These are phyloP conservation scores for Standfussiana lucernea DNA, from an alignment of 2,888 invertebrate species.

Conservation along the genomic window DNA sequence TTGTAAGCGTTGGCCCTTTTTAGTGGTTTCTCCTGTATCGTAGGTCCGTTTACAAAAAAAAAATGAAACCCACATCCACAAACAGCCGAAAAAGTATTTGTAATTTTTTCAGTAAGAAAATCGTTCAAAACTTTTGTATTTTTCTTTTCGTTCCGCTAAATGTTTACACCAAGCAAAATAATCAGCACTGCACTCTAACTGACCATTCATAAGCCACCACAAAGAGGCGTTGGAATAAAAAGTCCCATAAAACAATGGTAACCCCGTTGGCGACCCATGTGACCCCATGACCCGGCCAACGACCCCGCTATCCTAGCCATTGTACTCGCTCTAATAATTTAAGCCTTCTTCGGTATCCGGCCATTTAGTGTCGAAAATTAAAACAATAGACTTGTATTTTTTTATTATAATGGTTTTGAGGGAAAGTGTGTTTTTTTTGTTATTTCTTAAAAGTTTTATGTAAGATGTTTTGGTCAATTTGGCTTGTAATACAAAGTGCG, in stretches of 20 bases:
- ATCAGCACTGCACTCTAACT: conserved; percentile 19
- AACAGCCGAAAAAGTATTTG: too few relatives aligned
- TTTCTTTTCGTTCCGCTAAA: background rate
- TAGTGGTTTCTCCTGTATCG: too few relatives aligned
- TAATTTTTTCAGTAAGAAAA: background rate
- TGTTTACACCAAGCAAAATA: background rate
- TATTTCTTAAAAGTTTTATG: background rate
- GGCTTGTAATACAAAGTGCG: background rate
- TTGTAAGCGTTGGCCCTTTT: too few relatives aligned
- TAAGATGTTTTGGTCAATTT: conserved; percentile 13
- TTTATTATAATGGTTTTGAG: conserved; percentile 41
- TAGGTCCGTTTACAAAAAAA: too few relatives aligned
- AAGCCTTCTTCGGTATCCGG: conserved; percentile 75
- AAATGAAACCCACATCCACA: too few relatives aligned
- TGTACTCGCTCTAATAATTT: conserved; percentile 80
- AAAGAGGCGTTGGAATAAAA: conserved; percentile 52
- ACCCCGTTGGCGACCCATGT: conserved; percentile 67
- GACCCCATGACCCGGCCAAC: conserved; percentile 86
- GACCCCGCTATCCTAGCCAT: conserved; percentile 74
- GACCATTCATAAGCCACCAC: conserved; percentile 52
- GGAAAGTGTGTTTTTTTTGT: conserved; percentile 43
- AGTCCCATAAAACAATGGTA: conserved; percentile 58
- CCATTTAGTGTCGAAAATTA: conserved; percentile 73
- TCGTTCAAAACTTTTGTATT: background rate
- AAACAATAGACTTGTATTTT: conserved; percentile 75